phyloP scores from a whole-genome alignment of 2,113 vertebrate species.

The Phylloscopus trochiloides region DNA sequence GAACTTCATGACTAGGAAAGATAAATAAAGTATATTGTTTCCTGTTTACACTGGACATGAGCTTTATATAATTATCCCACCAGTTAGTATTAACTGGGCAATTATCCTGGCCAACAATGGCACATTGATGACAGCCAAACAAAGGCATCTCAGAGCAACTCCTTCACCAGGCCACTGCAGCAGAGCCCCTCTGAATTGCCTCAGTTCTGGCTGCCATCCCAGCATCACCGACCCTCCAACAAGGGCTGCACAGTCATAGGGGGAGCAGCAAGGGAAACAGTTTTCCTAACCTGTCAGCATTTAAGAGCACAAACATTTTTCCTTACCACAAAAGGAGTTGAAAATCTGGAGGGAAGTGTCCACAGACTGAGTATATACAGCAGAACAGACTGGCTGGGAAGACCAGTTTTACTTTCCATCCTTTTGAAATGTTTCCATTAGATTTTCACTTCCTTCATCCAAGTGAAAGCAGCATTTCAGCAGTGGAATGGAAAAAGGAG shows the following conservation, averaged over 20 bases:
- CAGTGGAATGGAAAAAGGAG: not conserved
- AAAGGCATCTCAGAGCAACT: conserved; percentile 38
- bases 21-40: not conserved
- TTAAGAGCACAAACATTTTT: conserved; percentile 34
- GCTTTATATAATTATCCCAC: not conserved
- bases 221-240: not conserved
- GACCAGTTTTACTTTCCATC: not conserved
- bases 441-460: not conserved
- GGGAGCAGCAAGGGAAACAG: conserved; percentile 25
- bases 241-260: not conserved
- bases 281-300: conserved; percentile 29
- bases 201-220: not conserved
- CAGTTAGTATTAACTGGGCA: not conserved
- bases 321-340: not conserved
- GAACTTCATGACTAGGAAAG: not conserved
- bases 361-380: not conserved
- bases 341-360: not conserved
- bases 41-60: conserved; percentile 14
- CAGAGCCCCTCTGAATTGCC: not conserved
- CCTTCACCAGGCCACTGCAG: not conserved
- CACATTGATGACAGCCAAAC: conserved; percentile 29
- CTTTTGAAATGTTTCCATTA: not conserved
- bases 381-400: not conserved
- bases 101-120: conserved; percentile 3
- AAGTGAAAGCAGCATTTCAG: not conserved